Conservation (phyloP, 2,888 invertebrate genomes). For the Callyntrura guangdongensis region DNA sequence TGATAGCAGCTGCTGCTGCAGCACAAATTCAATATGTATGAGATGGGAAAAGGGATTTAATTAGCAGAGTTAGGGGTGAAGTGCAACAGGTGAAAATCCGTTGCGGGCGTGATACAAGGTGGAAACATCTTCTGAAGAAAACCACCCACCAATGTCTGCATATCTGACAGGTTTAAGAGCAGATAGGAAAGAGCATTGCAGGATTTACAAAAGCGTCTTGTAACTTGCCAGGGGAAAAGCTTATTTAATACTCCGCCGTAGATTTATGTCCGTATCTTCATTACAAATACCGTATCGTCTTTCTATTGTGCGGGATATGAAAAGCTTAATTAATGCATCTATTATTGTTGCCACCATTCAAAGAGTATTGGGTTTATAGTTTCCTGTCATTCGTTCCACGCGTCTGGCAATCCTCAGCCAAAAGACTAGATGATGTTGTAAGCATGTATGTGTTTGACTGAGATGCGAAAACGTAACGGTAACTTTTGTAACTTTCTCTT, state of each 20-base stretch:
- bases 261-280: too few species aligned
- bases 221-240: too few species aligned
- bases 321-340: conserved; percentile 36
- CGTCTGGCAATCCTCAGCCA: neutral
- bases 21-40: conserved; percentile 16
- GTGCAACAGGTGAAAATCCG: conserved; percentile 67
- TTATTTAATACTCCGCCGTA: too few species aligned
- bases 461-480: too few species aligned
- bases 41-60: conserved; percentile 49
- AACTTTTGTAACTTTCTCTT: too few species aligned
- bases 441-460: neutral
- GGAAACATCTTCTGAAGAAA: too few species aligned
- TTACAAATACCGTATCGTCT: too few species aligned
- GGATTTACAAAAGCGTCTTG: too few species aligned
- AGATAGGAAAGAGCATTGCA: too few species aligned
- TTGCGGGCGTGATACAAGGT: neutral
- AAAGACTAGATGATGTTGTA: neutral
- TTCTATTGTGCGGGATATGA: too few species aligned
- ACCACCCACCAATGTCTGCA: neutral
- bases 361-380: neutral
- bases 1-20: neutral
- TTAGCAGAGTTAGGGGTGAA: conserved; percentile 59
- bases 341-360: neutral
- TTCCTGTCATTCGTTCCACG: neutral
- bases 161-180: too few species aligned